Evolutionary conservation across 2,888 invertebrate genomes (phyloP).

Genomic region (Orchesellides sinensis): DNA sequence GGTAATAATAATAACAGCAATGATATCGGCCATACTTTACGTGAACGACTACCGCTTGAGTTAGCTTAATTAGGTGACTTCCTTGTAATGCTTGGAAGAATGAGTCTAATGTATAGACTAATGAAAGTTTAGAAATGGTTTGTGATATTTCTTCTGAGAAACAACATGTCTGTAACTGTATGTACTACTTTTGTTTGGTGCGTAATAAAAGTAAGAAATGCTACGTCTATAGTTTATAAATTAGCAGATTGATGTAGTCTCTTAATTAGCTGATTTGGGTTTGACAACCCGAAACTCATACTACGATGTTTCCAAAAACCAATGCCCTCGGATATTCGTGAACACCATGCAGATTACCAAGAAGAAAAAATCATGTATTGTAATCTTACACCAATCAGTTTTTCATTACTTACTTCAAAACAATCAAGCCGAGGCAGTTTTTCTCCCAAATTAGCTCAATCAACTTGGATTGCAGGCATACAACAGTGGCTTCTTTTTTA

Average conservation of each 20-base stretch:
- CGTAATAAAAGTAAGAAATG: too few species aligned
- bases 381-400: background rate
- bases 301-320: too few species aligned
- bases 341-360: background rate
- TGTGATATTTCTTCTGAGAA: too few species aligned
- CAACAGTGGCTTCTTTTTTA: too few species aligned
- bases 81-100: too few species aligned
- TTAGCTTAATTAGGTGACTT: conserved; percentile 5
- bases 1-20: conserved; percentile 21
- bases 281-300: conserved; percentile 37
- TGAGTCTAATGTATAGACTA: too few species aligned
- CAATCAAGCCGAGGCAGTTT: background rate
- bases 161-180: too few species aligned
- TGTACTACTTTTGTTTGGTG: background rate
- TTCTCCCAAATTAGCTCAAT: conserved; percentile 28
- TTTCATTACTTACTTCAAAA: conserved; percentile 15
- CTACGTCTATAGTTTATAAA: too few species aligned
- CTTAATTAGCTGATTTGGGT: conserved; percentile 42
- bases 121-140: too few species aligned
- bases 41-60: conserved; percentile 1
- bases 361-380: background rate
- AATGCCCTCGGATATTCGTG: background rate
- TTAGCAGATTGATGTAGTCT: conserved; percentile 4
- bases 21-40: conserved; percentile 8
- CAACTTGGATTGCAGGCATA: background rate